These are phyloP conservation scores for Illadopsis cleaveri DNA, from an alignment of 2,113 vertebrate species.

Conservation along the genomic window DNA sequence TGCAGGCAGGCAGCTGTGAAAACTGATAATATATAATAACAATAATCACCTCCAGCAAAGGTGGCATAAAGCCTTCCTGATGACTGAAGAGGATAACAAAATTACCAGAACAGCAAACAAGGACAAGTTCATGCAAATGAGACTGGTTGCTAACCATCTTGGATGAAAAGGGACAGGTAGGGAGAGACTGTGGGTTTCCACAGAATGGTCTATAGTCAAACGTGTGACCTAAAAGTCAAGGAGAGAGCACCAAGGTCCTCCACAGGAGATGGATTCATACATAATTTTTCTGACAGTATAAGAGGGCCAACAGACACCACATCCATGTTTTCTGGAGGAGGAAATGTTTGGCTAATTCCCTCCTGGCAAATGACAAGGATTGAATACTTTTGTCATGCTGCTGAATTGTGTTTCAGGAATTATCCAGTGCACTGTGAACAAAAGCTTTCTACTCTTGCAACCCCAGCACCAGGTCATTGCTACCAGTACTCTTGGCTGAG, in stretches of 20 bases:
- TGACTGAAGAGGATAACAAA: background rate
- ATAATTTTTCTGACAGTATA: background rate
- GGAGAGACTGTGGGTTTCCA: background rate
- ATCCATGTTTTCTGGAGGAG: background rate
- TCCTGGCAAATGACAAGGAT: background rate
- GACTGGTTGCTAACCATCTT: background rate
- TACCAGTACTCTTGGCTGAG: background rate
- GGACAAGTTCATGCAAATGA: background rate
- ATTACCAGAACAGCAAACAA: background rate
- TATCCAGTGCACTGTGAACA: background rate
- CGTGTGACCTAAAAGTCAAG: background rate
- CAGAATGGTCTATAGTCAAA: background rate
- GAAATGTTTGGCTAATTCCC: background rate
- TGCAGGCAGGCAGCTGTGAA: background rate
- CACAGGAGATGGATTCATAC: background rate
- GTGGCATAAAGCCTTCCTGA: background rate
- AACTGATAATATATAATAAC: background rate
- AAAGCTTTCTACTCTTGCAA: background rate
- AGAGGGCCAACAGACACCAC: background rate
- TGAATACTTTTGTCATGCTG: background rate
- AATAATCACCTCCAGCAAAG: background rate
- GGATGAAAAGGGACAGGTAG: background rate
- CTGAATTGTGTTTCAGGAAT: background rate
- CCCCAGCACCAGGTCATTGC: background rate
- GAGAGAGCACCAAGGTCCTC: background rate